Conservation (phyloP, 2,888 invertebrate genomes). For the Drosophila prolongata region DNA sequence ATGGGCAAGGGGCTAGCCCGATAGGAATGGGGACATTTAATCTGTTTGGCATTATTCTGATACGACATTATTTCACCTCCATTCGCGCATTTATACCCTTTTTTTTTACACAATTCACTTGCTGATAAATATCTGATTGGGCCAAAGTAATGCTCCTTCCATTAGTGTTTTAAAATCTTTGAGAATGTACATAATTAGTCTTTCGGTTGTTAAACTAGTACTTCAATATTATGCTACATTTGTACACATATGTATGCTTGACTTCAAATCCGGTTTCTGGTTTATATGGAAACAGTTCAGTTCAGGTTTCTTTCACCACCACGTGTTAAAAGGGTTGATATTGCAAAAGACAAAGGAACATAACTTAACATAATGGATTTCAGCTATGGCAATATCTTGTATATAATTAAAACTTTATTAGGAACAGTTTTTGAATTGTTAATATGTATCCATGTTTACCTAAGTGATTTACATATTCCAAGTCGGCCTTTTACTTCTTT, state of each 20-base stretch:
- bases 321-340: slow-evolving; percentile 27
- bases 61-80: slow-evolving; percentile 29
- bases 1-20: neutral
- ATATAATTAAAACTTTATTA: slow-evolving; percentile 6
- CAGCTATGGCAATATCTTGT: slow-evolving; percentile 5
- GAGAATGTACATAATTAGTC: neutral
- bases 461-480: too few species aligned
- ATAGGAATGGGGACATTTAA: slow-evolving; percentile 33
- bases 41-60: slow-evolving; percentile 37
- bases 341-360: slow-evolving; percentile 12
- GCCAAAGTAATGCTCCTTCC: neutral
- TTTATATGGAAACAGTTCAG: slow-evolving; percentile 17
- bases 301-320: slow-evolving; percentile 21
- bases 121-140: neutral
- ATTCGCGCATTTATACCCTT: slow-evolving; percentile 13
- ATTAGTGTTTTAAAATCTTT: neutral
- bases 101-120: slow-evolving; percentile 1
- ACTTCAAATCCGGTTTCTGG: slow-evolving; percentile 14
- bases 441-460: too few species aligned
- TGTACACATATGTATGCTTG: neutral
- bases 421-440: neutral
- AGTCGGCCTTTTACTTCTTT: too few species aligned
- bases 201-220: neutral
- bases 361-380: slow-evolving; percentile 10
- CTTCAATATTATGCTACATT: neutral